Evolutionary conservation across 30 jellyfish, hydroid and myxozoan species (phyloP).

Genomic region (Sanderia malayensis): DNA sequence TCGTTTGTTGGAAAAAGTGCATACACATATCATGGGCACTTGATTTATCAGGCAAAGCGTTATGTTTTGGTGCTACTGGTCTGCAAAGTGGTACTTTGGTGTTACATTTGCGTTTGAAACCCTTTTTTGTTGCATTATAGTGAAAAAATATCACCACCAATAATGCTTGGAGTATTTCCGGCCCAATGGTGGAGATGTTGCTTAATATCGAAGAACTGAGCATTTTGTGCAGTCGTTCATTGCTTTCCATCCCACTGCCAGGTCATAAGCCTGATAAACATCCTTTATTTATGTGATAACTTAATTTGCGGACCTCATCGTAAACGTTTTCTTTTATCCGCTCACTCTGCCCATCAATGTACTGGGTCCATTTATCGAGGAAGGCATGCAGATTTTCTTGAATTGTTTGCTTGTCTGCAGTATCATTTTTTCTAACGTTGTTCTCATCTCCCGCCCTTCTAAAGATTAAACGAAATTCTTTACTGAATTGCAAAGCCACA

Average conservation of each 20-base stretch:
- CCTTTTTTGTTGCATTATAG: neutral
- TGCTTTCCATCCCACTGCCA: slow-evolving; percentile 16
- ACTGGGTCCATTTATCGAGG: neutral
- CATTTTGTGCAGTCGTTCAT: neutral
- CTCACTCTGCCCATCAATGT: neutral
- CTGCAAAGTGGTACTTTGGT: neutral
- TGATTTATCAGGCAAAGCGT: neutral
- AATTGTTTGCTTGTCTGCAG: neutral
- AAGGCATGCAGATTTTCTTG: neutral
- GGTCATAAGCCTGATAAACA: too few species aligned
- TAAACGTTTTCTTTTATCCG: neutral
- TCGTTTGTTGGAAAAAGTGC: neutral
- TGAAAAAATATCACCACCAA: slow-evolving; percentile 1
- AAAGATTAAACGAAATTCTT: slow-evolving; percentile 16
- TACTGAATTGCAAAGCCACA: neutral
- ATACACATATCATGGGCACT: neutral
- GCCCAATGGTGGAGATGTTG: neutral
- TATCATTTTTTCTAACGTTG: neutral
- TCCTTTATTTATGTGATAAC: neutral
- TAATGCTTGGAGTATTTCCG: neutral
- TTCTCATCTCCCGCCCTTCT: neutral
- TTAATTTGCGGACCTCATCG: neutral
- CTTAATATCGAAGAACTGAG: neutral
- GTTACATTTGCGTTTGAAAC: neutral
- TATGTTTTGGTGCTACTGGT: neutral